Evolutionary conservation across 2,113 vertebrate species (phyloP), one percentile per base, ranked within the genome.

Genomic region (Haplochromis burtoni): DNA sequence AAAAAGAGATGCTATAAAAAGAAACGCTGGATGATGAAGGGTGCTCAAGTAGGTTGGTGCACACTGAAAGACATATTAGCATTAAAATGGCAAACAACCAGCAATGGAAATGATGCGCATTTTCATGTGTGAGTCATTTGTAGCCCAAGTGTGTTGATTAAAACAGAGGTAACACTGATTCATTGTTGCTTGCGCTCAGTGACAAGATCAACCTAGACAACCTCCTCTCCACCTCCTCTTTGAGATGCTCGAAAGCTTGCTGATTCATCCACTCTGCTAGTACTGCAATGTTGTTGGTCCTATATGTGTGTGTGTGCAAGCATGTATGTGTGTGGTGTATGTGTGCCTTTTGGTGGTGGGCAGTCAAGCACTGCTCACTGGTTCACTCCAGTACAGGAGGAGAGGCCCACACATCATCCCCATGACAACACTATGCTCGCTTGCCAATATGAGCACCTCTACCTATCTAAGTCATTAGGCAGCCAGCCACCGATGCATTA

Each of bases 61-160:
- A 53, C 80, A 84, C 51, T 17, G 81, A 55, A 84, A 80, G 88
- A 87, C 26, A 88, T 81, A 93, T 93, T 90, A 93, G 81, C 86
- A 90, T 85, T 59, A 86, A 91, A 91, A 94, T 88, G 87, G 73
- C 85, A 83, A 89, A 86, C 81, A 89, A 81, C 45, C 79, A 83
- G 49, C 9, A 51, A 86, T 88, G 85, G 78, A 92, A 91, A 93
- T 87, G 82, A 88, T 83, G 88, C 4, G 0, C 57, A 33, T 80
- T 85, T 92, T 68, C 55, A 80, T 16, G 16, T 85, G 84, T 92
- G 92, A 93, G 83, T 95, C 92, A 94, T 90, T 90, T 91, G 86
- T 73, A 73, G 40, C 73, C 81, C 63, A 81, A 86, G 59, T 80
- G 80, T 88, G 90, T 81, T 90, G 89, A 95, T 94, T 89, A 90